phyloP scores from a whole-genome alignment of 2,113 vertebrate species.

The Argyrosomus japonicus region DNA sequence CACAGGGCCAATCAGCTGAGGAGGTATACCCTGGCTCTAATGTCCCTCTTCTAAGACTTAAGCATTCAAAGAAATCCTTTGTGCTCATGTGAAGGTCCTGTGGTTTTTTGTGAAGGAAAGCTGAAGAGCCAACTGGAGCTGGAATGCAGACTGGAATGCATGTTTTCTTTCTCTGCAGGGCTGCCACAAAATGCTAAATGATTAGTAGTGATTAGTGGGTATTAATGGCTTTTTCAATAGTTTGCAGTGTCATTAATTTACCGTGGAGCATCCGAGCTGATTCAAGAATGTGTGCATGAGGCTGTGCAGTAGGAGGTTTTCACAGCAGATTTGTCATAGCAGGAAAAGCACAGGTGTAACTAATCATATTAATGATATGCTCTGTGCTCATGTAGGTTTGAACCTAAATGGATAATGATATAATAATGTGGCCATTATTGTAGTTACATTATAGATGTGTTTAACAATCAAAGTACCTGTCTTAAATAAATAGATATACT shows the following conservation, averaged over 20 bases:
- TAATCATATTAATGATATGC: background rate
- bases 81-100: constrained; percentile 46
- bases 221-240: background rate
- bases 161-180: background rate
- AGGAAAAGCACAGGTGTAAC: background rate
- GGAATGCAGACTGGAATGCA: constrained; percentile 28
- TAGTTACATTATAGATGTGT: too few species aligned
- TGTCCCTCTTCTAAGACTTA: constrained; percentile 25
- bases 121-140: constrained; percentile 8
- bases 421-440: background rate
- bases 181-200: background rate
- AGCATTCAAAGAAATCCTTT: constrained; percentile 44
- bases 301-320: background rate
- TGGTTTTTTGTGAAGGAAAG: constrained; percentile 29
- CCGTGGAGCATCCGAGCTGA: background rate
- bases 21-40: background rate
- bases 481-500: too few species aligned
- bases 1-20: constrained; percentile 31
- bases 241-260: background rate
- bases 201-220: background rate
- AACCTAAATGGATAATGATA: too few species aligned
- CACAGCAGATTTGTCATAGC: background rate
- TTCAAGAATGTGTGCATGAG: background rate
- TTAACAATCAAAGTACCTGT: too few species aligned
- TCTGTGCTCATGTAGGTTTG: background rate